Base-by-base conservation (phyloP, 1,140 invertebrate species). In the fruit fly (Drosophila melanogaster) region DNA sequence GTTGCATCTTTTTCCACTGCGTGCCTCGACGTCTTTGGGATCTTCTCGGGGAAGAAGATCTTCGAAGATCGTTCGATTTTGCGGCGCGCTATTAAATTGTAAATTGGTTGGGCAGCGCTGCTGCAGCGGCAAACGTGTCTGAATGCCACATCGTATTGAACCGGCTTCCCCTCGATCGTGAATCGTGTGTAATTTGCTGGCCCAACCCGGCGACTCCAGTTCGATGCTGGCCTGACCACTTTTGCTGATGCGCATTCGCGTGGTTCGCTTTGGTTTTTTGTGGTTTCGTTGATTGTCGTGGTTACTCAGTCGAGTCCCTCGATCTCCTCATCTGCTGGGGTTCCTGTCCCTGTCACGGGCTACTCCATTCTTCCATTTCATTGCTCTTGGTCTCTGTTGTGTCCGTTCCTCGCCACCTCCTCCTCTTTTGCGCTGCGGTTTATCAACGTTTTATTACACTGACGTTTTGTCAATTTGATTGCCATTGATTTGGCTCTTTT, bases 391-490 rank as follows among this genome's bases (percentile, higher is more conserved):
- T 64, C 51, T 38, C 37, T 33, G 37, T 53, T 65, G 35, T 62
- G 61, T 74, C 4, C 19, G 19, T 11, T 44, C 43, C 4, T 4
- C 19, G 19, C 5, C 33, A 7, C 56, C 56, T 49, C 40, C 60
- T 47, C 62, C 44, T 62, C 57, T 77, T 41, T n/a, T 41, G n/a
- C 44, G 41, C 57, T 24, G 86, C 77, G 81, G 86, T 90, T 90
- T 90, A 87, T 90, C 87, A 90, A 84, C 87, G 87, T 87, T 84
- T 90, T 86, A 90, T 90, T 90, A 79, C 69, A 80, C 75, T 90
- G 87, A 90, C 87, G 77, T 87, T 90, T 87, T 90, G 87, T 90
- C 87, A 90, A 90, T 84, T 90, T 90, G 87, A 90, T 90, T 90
- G 87, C 83, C 78, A 83, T 83, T 87, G 84, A 83, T 83, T 87